These are phyloP conservation scores for Cecropterus lyciades DNA, from an alignment of 1,140 invertebrate species.

Conservation along the genomic window DNA sequence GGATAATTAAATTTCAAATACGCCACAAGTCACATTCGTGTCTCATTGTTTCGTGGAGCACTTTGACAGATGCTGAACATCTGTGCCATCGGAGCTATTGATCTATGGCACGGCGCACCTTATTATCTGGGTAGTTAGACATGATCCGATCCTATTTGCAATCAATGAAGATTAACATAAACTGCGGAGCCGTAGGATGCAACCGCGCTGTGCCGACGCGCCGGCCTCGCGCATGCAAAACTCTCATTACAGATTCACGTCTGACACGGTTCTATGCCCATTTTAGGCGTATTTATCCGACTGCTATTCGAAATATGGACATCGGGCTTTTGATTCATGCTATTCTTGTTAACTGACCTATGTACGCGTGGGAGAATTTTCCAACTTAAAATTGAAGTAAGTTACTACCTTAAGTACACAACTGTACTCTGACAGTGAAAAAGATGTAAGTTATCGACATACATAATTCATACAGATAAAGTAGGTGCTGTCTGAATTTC, in stretches of 20 bases:
- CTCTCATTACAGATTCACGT: conserved; percentile 55
- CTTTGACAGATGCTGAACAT: conserved; percentile 43
- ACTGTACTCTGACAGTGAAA: too few relatives aligned
- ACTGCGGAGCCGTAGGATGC: conserved; percentile 51
- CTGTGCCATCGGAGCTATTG: conserved; percentile 41
- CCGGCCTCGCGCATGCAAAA: conserved; percentile 56
- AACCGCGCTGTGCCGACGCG: conserved; percentile 9
- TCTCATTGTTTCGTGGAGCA: conserved; percentile 9
- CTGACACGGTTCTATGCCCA: conserved; percentile 46
- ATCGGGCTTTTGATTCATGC: conserved; percentile 17
- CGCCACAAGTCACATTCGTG: background rate
- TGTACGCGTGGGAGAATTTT: conserved; percentile 17
- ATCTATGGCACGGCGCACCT: conserved; percentile 54
- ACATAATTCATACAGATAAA: background rate
- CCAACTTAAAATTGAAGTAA: background rate
- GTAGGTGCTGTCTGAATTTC: background rate
- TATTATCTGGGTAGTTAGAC: conserved; percentile 60
- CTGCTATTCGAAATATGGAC: conserved; percentile 14
- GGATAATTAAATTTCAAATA: conserved; percentile 1
- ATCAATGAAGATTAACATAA: conserved; percentile 77
- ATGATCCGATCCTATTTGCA: conserved; percentile 71
- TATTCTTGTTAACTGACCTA: conserved; percentile 12
- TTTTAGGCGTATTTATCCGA: conserved; percentile 21
- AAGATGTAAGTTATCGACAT: too few relatives aligned
- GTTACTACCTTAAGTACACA: background rate